These are phyloP conservation scores for Oreonectes daqikongensis DNA, from an alignment of 2,797 vertebrate genomes.

Conservation along the genomic window DNA sequence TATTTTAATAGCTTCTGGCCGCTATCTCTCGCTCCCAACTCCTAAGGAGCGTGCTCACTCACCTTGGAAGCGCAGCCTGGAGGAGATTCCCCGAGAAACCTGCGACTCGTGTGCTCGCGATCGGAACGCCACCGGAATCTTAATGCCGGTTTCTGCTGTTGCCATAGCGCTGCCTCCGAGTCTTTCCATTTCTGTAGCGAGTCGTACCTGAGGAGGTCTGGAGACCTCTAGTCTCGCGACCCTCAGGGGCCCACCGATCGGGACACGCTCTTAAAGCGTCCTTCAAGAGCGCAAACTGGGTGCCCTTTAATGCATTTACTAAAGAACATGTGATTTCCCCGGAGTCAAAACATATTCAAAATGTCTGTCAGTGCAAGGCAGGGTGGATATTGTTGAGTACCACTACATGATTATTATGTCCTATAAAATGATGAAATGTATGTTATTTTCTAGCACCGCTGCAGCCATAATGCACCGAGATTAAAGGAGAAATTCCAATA, in stretches of 20 bases:
- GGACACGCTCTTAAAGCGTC: conserved; percentile 27
- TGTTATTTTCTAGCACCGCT: conserved; percentile 27
- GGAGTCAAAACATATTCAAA: conserved; percentile 48
- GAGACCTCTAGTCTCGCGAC: conserved; percentile 24
- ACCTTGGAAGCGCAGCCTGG: conserved; percentile 80
- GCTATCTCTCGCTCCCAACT: conserved; percentile 82
- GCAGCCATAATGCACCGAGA: conserved; percentile 7
- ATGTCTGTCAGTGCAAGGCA: conserved; percentile 30
- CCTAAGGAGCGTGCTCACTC: conserved; percentile 82
- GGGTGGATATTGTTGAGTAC: conserved; percentile 28
- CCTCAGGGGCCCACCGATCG: conserved; percentile 31
- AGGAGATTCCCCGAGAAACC: conserved; percentile 79
- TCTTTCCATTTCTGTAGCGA: conserved; percentile 23
- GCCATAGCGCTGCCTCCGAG: conserved; percentile 50
- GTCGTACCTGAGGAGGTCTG: conserved; percentile 29
- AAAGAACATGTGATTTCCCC: conserved; percentile 47
- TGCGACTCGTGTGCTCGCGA: conserved; percentile 59
- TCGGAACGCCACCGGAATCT: conserved; percentile 57
- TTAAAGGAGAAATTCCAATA: conserved; percentile 20
- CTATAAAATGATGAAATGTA: conserved; percentile 24
- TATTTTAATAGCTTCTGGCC: conserved; percentile 89
- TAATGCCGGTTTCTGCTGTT: conserved; percentile 58
- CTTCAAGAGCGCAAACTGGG: conserved; percentile 26
- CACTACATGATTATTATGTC: conserved; percentile 40
- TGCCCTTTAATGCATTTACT: conserved; percentile 37